phyloP scores from a whole-genome alignment of 2,113 vertebrate species.

The Oryctolagus cuniculus region DNA sequence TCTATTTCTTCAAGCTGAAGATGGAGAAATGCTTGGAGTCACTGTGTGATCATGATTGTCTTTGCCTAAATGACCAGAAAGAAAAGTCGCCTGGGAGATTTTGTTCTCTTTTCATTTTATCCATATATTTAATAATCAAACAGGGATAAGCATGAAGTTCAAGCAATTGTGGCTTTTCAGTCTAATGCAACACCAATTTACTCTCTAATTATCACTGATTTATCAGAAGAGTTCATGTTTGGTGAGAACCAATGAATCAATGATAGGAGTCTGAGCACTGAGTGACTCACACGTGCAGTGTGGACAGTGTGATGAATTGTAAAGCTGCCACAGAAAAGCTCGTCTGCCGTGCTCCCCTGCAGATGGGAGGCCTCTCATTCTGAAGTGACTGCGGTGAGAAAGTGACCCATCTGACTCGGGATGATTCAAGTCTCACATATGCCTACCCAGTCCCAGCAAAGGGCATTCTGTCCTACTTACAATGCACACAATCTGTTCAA shows the following conservation, averaged over 20 bases:
- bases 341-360: neutral
- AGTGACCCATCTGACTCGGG: neutral
- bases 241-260: slow-evolving; percentile 33
- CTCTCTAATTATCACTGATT: neutral
- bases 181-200: neutral
- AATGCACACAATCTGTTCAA: slow-evolving; percentile 60
- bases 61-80: slow-evolving; percentile 2
- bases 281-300: neutral
- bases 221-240: slow-evolving; percentile 12
- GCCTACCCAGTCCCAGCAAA: slow-evolving; percentile 33
- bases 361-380: neutral
- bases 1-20: neutral
- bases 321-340: neutral
- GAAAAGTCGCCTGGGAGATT: neutral
- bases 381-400: slow-evolving; percentile 58
- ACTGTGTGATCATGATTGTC: slow-evolving; percentile 41
- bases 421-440: neutral
- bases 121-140: neutral
- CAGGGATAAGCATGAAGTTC: neutral
- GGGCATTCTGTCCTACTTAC: neutral
- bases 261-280: neutral
- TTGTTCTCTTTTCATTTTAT: slow-evolving; percentile 49
- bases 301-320: neutral
- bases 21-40: neutral
- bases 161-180: neutral